These are phyloP conservation scores for Lasioglossum zephyrum DNA, from an alignment of 2,888 invertebrate genomes.

Conservation along the genomic window DNA sequence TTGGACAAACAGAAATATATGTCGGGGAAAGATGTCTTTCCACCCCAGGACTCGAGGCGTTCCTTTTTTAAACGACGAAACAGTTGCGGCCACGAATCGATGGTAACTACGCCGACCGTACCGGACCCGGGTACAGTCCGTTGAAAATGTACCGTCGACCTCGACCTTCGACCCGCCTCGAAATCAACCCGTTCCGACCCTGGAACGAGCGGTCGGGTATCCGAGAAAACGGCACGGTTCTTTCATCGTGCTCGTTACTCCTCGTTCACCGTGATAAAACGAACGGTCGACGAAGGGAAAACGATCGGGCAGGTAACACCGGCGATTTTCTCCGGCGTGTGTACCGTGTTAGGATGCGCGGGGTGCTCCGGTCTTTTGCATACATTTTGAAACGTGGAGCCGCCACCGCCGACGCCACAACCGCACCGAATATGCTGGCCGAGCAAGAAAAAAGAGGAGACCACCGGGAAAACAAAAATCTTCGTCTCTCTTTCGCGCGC, in stretches of 20 bases:
- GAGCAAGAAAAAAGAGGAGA: slow-evolving; percentile 58
- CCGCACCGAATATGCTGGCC: slow-evolving; percentile 79
- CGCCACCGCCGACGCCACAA: slow-evolving; percentile 27
- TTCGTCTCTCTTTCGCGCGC: slow-evolving; percentile 42
- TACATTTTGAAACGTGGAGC: slow-evolving; percentile 82
- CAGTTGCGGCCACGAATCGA: slow-evolving; percentile 84
- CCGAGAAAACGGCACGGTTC: not conserved
- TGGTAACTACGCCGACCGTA: slow-evolving; percentile 83
- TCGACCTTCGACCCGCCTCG: slow-evolving; percentile 29
- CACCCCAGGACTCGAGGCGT: slow-evolving; percentile 77
- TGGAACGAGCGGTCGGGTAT: not conserved
- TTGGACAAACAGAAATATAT: slow-evolving; percentile 83
- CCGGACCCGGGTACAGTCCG: slow-evolving; percentile 83
- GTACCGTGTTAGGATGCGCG: slow-evolving; percentile 83
- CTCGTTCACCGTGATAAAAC: not conserved
- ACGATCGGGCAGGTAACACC: slow-evolving; percentile 27
- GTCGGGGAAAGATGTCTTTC: slow-evolving; percentile 81
- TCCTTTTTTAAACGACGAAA: slow-evolving; percentile 83
- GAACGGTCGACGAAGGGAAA: not conserved
- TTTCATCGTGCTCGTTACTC: not conserved
- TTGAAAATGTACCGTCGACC: slow-evolving; percentile 56
- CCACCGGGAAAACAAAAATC: slow-evolving; percentile 72
- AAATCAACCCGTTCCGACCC: not conserved
- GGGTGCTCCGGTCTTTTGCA: slow-evolving; percentile 82
- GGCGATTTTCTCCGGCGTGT: slow-evolving; percentile 75